Conservation (phyloP, 2,113 vertebrate genomes). For the Rhinopomastus cyanomelas region DNA sequence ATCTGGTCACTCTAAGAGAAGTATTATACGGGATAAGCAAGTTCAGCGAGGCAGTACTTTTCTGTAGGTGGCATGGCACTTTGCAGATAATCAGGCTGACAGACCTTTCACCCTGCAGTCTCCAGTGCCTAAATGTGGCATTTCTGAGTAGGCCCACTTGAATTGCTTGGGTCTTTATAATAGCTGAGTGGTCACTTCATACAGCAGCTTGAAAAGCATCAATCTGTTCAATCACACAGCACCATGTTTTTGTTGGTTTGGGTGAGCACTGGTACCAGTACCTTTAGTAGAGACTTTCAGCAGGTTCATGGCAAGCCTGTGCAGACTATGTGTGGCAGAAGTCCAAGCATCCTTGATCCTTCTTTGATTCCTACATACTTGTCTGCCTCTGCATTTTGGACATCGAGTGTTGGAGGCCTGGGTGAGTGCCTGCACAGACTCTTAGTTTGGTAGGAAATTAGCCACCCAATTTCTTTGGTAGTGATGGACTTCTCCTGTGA, state of each 20-base stretch:
- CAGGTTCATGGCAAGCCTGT: not conserved
- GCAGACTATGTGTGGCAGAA: not conserved
- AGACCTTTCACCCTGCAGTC: not conserved
- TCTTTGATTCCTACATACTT: not conserved
- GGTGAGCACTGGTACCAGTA: not conserved
- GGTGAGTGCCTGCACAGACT: not conserved
- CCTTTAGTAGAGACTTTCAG: not conserved
- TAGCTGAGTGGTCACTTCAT: not conserved
- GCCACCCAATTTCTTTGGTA: not conserved
- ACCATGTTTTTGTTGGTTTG: not conserved
- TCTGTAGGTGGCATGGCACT: not conserved
- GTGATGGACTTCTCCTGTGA: not conserved
- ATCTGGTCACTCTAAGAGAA: not conserved
- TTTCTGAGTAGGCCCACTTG: not conserved
- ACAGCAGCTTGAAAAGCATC: not conserved
- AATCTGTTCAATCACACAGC: not conserved
- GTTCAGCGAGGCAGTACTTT: not conserved
- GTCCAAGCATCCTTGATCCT: not conserved
- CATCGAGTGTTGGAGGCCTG: not conserved
- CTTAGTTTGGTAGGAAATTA: not conserved
- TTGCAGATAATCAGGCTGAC: not conserved
- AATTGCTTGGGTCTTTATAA: not conserved
- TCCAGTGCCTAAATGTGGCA: not conserved
- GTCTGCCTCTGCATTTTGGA: not conserved
- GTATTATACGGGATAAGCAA: not conserved